A percentile compares a stretch with the other conserved stretches of the same genome.
Conservation (phyloP, 2,888 invertebrate genomes). For the Drosophila conformis region DNA sequence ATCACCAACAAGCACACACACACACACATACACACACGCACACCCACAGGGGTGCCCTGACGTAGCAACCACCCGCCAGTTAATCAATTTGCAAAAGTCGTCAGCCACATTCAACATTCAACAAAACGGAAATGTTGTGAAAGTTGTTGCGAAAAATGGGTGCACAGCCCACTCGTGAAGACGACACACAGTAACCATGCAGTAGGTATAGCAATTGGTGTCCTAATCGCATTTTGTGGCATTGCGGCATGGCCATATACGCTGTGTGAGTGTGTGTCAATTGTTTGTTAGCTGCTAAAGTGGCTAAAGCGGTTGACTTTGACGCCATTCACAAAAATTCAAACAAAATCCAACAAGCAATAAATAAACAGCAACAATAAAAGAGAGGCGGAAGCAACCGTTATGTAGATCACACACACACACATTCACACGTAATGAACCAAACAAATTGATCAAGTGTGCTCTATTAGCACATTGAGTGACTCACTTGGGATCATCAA, state of each 20-base stretch:
- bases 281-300: constrained; percentile 10
- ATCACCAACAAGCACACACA: constrained; percentile 44
- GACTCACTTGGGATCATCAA: constrained; percentile 44
- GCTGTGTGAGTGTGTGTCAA: background rate
- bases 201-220: constrained; percentile 34
- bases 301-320: constrained; percentile 52
- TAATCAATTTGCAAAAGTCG: constrained; percentile 45
- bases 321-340: constrained; percentile 66
- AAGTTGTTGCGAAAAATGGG: constrained; percentile 47
- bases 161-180: constrained; percentile 48
- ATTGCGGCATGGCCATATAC: constrained; percentile 37
- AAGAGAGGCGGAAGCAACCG: constrained; percentile 42
- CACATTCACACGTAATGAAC: constrained; percentile 16
- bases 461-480: constrained; percentile 30
- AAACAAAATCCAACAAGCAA: constrained; percentile 15
- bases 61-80: constrained; percentile 65
- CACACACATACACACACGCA: constrained; percentile 16
- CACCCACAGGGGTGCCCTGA: constrained; percentile 60
- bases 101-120: constrained; percentile 8
- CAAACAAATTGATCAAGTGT: constrained; percentile 49
- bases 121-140: constrained; percentile 62
- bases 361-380: constrained; percentile 9
- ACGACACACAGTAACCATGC: background rate
- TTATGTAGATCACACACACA: constrained; percentile 50
- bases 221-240: constrained; percentile 58